These are phyloP conservation scores for Crambe crambe DNA, from an alignment of 37 sponge, comb jelly and placozoan genomes.

Conservation along the genomic window DNA sequence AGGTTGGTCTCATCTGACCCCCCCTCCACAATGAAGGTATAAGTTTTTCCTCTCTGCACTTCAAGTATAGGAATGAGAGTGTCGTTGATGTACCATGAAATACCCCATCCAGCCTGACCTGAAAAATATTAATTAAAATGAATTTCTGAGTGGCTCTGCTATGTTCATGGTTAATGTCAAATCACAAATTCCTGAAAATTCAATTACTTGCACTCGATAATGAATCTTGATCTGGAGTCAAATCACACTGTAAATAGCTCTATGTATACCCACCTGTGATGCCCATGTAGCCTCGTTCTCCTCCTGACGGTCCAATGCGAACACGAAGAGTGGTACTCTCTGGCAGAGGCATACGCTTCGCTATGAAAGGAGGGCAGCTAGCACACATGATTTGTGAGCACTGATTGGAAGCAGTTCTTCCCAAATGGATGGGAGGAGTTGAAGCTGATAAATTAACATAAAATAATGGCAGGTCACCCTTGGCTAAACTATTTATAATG, in stretches of 20 bases:
- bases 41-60: conserved; percentile 55
- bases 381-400: neutral
- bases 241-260: too few relatives aligned
- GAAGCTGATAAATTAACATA: neutral
- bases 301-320: conserved; percentile 55
- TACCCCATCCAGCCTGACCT: conserved; percentile 67
- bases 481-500: too few relatives aligned
- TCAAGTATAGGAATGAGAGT: conserved; percentile 61
- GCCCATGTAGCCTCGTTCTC: conserved; percentile 41
- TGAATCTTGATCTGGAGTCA: neutral
- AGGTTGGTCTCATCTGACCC: conserved; percentile 29
- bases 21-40: conserved; percentile 68
- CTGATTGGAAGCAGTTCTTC: conserved; percentile 4
- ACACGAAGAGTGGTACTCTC: conserved; percentile 46
- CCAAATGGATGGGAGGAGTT: conserved; percentile 19
- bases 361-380: neutral
- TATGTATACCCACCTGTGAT: conserved; percentile 69
- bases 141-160: neutral
- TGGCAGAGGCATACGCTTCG: neutral
- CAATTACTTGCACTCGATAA: neutral
- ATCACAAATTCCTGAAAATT: neutral
- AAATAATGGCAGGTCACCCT: neutral
- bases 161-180: neutral
- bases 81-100: conserved; percentile 76
- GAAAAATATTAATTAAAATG: too few relatives aligned